These are phyloP conservation scores for Temnothorax nylanderi DNA, from an alignment of 1,140 invertebrate species.

Conservation along the genomic window DNA sequence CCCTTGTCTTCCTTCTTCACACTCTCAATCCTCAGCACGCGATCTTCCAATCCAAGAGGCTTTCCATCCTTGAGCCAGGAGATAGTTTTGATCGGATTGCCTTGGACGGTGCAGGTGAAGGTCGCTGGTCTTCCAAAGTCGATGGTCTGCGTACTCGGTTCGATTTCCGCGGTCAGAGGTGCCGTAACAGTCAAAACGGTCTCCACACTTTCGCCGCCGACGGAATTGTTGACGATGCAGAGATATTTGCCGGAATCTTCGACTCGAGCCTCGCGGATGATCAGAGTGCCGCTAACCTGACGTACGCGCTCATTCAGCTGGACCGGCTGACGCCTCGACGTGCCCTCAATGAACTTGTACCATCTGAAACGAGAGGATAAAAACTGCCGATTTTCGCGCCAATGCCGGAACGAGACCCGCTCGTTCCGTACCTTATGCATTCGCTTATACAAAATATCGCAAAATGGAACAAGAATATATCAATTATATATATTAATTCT, in stretches of 20 bases:
- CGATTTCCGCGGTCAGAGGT: slow-evolving; percentile 93
- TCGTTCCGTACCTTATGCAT: slow-evolving; percentile 18
- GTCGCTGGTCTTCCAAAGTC: slow-evolving; percentile 96
- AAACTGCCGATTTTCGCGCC: slow-evolving; percentile 55
- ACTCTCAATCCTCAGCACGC: slow-evolving; percentile 93
- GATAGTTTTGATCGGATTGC: slow-evolving; percentile 95
- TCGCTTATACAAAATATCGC: background rate
- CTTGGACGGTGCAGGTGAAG: slow-evolving; percentile 95
- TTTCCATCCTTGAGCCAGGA: slow-evolving; percentile 97
- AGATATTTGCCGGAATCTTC: slow-evolving; percentile 97
- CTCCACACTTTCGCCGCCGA: slow-evolving; percentile 96
- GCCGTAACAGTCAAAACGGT: slow-evolving; percentile 97
- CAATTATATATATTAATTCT: background rate
- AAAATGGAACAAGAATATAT: slow-evolving; percentile 47
- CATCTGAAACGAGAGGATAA: slow-evolving; percentile 90
- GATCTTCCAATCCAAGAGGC: slow-evolving; percentile 91
- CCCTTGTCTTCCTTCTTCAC: slow-evolving; percentile 98
- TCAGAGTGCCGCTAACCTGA: slow-evolving; percentile 97
- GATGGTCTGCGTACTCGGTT: slow-evolving; percentile 95
- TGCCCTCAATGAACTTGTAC: slow-evolving; percentile 97
- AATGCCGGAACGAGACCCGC: slow-evolving; percentile 22
- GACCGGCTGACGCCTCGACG: slow-evolving; percentile 93
- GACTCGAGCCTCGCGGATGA: slow-evolving; percentile 95
- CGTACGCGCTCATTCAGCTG: slow-evolving; percentile 94
- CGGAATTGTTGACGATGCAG: slow-evolving; percentile 97